Base-by-base conservation (phyloP, 2,797 vertebrate genomes). In the Schizopygopsis pylzovi region DNA sequence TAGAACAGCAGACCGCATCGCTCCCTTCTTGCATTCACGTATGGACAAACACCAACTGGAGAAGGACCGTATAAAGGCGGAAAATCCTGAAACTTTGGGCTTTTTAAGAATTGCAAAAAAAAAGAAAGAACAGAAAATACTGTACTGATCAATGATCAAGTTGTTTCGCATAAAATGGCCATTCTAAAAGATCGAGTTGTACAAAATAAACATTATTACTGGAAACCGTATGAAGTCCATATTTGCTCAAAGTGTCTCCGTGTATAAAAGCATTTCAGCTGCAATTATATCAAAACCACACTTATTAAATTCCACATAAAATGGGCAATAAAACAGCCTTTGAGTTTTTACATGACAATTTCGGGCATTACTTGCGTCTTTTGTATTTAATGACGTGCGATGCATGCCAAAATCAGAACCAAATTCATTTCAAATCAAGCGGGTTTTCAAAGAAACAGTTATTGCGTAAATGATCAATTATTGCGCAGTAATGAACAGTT, bases 171-270 rank as follows among this genome's bases (percentile, higher is more conserved):
- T 6, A 81, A 79, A 80, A 85, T 78, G 77, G 41, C 39, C 25
- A 4, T 72, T 84, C 12, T 37, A n/a, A 82, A 82, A 78, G 59
- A 39, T 67, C 10, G 7, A 61, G 16, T 65, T 81, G 16, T 82
- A 84, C 11, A 87, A 88, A 80, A 90, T 41, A 61, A 89, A 88
- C 65, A 71, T 52, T 33, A 33, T 33, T 33, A 83, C 37, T 68
- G 77, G 86, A 82, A 83, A 81, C 43, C n/a, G 49, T 78, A 83
- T n/a, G 63, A 83, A 65, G 39, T 83, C 67, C 41, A 28, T 90
- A 70, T 85, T 84, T 88, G 90, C 84, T 91, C 89, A 90, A 79
- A 89, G 86, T 49, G 39, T 52, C 33, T 59, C 73, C n/a, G 37
- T 45, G 28, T 65, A 78, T 68, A 86, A 71, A 81, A 68, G 65